phyloP scores from a whole-genome alignment of 1,140 invertebrate species.

The Bacillus rossius region DNA sequence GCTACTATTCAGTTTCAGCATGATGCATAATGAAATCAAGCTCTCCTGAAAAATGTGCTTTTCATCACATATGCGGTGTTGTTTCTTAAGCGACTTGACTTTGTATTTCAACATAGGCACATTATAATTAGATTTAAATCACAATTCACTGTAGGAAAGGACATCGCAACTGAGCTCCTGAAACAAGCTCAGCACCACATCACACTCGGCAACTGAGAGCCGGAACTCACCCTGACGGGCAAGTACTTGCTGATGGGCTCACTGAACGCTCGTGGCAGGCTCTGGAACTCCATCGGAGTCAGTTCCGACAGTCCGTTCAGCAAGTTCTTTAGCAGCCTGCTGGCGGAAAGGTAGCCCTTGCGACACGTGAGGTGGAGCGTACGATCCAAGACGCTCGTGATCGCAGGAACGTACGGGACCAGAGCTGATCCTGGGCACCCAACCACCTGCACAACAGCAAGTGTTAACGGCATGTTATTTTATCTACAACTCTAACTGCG shows the following conservation, averaged over 20 bases:
- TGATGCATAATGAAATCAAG: too few relatives aligned
- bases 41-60: too few relatives aligned
- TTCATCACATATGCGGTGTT: too few relatives aligned
- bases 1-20: too few relatives aligned
- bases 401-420: conserved; percentile 52
- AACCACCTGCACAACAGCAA: conserved; percentile 41
- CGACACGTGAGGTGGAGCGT: conserved; percentile 56
- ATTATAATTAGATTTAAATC: too few relatives aligned
- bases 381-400: conserved; percentile 55
- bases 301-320: conserved; percentile 53
- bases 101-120: too few relatives aligned
- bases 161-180: too few relatives aligned
- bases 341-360: conserved; percentile 52
- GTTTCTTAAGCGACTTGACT: too few relatives aligned
- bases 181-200: too few relatives aligned
- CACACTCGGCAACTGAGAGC: too few relatives aligned
- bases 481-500: neutral
- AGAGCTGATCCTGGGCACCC: conserved; percentile 55
- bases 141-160: too few relatives aligned
- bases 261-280: conserved; percentile 54
- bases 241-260: conserved; percentile 62
- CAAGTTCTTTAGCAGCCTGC: conserved; percentile 42
- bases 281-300: conserved; percentile 58
- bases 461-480: neutral
- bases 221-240: conserved; percentile 54